Evolutionary conservation across 37 sponge, comb jelly and placozoan genomes (phyloP).

Genomic region (Dysidea cf. avara): DNA sequence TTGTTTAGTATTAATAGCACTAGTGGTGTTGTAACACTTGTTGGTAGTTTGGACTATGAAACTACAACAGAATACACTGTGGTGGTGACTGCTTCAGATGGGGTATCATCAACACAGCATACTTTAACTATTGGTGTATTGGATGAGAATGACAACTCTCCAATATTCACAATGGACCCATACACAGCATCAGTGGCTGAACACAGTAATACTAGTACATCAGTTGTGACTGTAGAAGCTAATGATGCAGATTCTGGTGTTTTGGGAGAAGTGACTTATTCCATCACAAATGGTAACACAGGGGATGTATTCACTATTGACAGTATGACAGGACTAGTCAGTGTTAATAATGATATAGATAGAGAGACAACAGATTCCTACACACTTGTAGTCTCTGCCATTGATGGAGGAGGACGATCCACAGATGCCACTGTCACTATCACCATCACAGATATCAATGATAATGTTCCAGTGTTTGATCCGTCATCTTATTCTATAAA

Average conservation of each 20-base stretch:
- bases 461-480: conserved; percentile 17
- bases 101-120: conserved; percentile 17
- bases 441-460: conserved; percentile 11
- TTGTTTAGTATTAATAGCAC: neutral
- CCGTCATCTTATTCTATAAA: conserved; percentile 2
- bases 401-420: conserved; percentile 18
- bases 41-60: too few relatives aligned
- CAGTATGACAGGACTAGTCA: neutral
- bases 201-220: conserved; percentile 7
- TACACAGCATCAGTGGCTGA: conserved; percentile 35
- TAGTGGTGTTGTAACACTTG: too few relatives aligned
- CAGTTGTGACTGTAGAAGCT: conserved; percentile 41
- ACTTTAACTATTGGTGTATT: conserved; percentile 5
- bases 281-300: conserved; percentile 2
- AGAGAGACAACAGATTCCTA: conserved; percentile 28
- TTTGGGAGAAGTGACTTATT: too few relatives aligned
- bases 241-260: conserved; percentile 40
- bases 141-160: conserved; percentile 62
- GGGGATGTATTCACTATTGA: conserved; percentile 9
- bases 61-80: conserved; percentile 9
- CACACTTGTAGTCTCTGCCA: conserved; percentile 44
- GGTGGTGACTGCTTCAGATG: conserved; percentile 50
- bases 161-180: conserved; percentile 8
- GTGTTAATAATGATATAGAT: conserved; percentile 31
- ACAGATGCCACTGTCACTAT: neutral